A percentile compares a stretch with the other conserved stretches of the same genome.
Evolutionary conservation across 1,140 invertebrate genomes (phyloP).

Genomic region (Macrocentrus cingulum): DNA sequence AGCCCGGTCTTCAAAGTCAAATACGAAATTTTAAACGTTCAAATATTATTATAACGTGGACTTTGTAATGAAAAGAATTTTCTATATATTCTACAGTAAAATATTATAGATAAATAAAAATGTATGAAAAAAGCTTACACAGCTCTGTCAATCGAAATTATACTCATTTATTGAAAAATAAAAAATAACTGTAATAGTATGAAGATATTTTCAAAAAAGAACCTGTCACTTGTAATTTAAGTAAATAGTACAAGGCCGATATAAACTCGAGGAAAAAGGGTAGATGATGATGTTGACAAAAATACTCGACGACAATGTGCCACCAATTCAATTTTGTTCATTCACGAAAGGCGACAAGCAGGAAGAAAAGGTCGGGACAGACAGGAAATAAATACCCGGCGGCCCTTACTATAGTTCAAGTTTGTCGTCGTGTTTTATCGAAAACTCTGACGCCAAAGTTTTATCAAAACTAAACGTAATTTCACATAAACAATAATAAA

Average conservation of each 20-base stretch:
- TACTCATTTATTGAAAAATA: too few relatives aligned
- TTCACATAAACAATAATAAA: not conserved
- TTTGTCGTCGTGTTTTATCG: not conserved
- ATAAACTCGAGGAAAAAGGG: not conserved
- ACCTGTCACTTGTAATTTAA: not conserved
- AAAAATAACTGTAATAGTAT: too few relatives aligned
- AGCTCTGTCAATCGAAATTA: too few relatives aligned
- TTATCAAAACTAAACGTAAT: constrained; percentile 4
- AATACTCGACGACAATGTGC: constrained; percentile 15
- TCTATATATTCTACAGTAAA: too few relatives aligned
- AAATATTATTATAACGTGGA: too few relatives aligned
- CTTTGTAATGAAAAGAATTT: constrained; percentile 11
- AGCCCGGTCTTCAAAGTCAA: too few relatives aligned
- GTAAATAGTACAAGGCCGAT: not conserved
- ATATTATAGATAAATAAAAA: too few relatives aligned
- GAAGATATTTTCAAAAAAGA: too few relatives aligned
- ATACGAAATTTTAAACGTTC: too few relatives aligned
- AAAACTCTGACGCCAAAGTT: not conserved
- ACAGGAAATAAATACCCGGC: constrained; percentile 30
- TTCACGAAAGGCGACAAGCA: constrained; percentile 23
- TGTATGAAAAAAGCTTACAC: too few relatives aligned
- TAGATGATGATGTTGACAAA: not conserved
- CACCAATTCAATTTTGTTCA: constrained; percentile 31
- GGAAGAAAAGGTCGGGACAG: constrained; percentile 22
- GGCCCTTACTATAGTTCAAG: constrained; percentile 6